A percentile compares a stretch with the other conserved stretches of the same genome.
Conservation (phyloP, 2,797 vertebrate species). For the Fistularia commersonii region DNA sequence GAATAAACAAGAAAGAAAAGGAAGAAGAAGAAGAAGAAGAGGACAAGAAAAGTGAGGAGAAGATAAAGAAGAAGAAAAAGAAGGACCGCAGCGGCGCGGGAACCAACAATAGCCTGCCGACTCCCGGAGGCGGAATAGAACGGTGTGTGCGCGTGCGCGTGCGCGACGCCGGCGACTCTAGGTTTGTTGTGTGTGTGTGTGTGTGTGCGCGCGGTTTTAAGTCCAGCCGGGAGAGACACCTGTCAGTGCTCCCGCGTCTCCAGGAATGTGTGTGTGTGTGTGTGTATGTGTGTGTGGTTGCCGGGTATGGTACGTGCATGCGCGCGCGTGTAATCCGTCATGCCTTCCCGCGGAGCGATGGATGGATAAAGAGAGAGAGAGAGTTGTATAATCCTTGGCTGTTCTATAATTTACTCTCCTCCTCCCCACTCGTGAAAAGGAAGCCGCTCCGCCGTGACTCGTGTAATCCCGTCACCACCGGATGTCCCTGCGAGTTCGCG, state of each 20-base stretch:
- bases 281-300: background rate
- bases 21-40: conserved; percentile 61
- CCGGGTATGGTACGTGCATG: background rate
- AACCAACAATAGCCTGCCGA: conserved; percentile 49
- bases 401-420: conserved; percentile 50
- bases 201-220: conserved; percentile 41
- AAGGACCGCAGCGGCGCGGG: conserved; percentile 35
- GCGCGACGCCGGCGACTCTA: conserved; percentile 9
- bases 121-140: conserved; percentile 62
- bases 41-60: conserved; percentile 12
- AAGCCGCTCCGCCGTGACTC: too few species aligned
- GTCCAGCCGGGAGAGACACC: conserved; percentile 65
- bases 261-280: conserved; percentile 51
- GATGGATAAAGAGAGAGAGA: conserved; percentile 3
- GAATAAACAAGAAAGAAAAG: background rate
- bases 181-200: conserved; percentile 51
- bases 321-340: conserved; percentile 32
- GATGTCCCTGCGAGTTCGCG: too few species aligned
- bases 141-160: conserved; percentile 65
- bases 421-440: too few species aligned
- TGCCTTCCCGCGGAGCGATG: conserved; percentile 17
- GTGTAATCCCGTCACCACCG: too few species aligned
- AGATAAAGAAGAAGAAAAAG: conserved; percentile 36
- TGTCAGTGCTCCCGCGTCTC: conserved; percentile 68
- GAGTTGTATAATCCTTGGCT: conserved; percentile 40